These are phyloP conservation scores for Hyposoter didymator DNA, from an alignment of 2,888 invertebrate genomes.

Conservation along the genomic window DNA sequence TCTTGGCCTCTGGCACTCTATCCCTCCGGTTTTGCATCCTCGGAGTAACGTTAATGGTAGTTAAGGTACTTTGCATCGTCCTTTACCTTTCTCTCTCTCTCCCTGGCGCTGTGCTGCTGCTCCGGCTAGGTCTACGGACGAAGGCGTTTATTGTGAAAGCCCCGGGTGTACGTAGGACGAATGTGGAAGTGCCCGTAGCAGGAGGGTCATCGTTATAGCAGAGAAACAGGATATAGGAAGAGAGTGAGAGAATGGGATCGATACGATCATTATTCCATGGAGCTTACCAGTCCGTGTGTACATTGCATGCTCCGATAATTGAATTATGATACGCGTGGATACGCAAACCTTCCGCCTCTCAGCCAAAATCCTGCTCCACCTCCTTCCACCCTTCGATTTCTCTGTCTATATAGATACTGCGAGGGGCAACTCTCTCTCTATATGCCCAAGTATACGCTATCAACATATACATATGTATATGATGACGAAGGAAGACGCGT, in stretches of 20 bases:
- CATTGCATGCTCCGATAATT: conserved; percentile 67
- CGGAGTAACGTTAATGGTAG: conserved; percentile 23
- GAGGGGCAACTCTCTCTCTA: neutral
- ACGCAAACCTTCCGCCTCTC: conserved; percentile 61
- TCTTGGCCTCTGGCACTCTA: neutral
- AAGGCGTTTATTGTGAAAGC: conserved; percentile 47
- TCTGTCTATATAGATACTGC: neutral
- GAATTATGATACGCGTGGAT: conserved; percentile 67
- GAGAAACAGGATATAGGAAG: conserved; percentile 6
- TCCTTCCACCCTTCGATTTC: conserved; percentile 18
- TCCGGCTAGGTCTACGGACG: conserved; percentile 14
- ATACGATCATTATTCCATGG: conserved; percentile 66
- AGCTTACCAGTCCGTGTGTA: conserved; percentile 67
- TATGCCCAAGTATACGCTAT: conserved; percentile 4
- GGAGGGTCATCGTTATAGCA: conserved; percentile 24
- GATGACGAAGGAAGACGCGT: neutral
- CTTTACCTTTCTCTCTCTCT: neutral
- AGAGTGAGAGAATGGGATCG: conserved; percentile 48
- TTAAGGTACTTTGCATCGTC: conserved; percentile 15
- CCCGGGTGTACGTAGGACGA: conserved; percentile 22
- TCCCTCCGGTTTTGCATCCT: neutral
- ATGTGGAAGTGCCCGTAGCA: conserved; percentile 47
- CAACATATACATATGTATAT: neutral
- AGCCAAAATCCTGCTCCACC: conserved; percentile 37
- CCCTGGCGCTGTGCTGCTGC: conserved; percentile 8